Conservation (phyloP, 1,140 invertebrate species). For the Dryas iulia region DNA sequence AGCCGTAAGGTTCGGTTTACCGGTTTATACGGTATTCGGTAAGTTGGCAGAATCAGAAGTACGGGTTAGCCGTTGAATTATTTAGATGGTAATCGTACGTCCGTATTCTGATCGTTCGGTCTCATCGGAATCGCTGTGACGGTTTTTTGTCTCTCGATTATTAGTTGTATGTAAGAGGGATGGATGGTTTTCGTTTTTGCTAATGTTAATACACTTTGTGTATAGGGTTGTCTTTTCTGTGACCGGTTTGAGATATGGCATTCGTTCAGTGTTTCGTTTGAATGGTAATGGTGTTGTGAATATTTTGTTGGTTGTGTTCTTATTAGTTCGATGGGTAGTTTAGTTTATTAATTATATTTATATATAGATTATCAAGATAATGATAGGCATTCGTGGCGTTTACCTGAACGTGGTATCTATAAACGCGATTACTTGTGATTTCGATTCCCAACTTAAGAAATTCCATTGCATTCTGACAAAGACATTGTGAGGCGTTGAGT, state of each 20-base stretch:
- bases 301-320: background rate
- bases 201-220: constrained; percentile 23
- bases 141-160: constrained; percentile 31
- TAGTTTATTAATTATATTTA: too few species aligned
- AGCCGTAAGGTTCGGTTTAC: constrained; percentile 5
- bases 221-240: background rate
- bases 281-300: background rate
- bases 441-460: too few species aligned
- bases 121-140: constrained; percentile 47
- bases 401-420: too few species aligned
- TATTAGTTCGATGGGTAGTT: background rate
- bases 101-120: constrained; percentile 72
- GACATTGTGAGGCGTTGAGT: background rate
- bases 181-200: constrained; percentile 22
- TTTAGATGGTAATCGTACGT: constrained; percentile 76
- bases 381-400: too few species aligned
- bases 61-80: constrained; percentile 72
- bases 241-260: background rate
- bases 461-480: too few species aligned
- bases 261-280: background rate
- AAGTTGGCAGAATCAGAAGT: constrained; percentile 42
- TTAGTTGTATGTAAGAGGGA: constrained; percentile 26
- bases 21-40: background rate
- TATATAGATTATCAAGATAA: background rate
- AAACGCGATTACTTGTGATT: too few species aligned